phyloP scores from a whole-genome alignment of 2,888 invertebrate species.

The Stratiomys singularior region DNA sequence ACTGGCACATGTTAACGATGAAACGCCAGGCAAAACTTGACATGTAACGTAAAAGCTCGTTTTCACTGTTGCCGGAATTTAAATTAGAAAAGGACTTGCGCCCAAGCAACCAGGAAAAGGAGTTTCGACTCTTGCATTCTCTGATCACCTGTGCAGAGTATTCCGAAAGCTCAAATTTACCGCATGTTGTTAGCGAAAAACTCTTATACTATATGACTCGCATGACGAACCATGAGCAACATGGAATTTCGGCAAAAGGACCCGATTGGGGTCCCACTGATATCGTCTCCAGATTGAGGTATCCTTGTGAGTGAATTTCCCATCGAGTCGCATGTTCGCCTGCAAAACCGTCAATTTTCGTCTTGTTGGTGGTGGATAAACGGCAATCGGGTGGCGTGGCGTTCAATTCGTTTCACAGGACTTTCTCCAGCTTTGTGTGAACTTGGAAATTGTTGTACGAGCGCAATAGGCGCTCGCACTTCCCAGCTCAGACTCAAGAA shows the following conservation, averaged over 20 bases:
- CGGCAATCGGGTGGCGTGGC: conserved; percentile 28
- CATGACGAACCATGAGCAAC: not conserved
- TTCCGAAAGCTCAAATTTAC: not conserved
- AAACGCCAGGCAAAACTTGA: conserved; percentile 5
- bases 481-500: conserved; percentile 22
- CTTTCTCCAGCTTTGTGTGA: conserved; percentile 40
- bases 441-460: not conserved
- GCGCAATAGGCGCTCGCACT: conserved; percentile 9
- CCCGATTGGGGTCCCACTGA: not conserved
- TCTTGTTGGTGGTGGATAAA: conserved; percentile 8
- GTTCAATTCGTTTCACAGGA: conserved; percentile 49
- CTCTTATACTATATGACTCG: conserved; percentile 15
- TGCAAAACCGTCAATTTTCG: conserved; percentile 51
- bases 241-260: not conserved
- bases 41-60: conserved; percentile 27
- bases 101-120: too few relatives aligned
- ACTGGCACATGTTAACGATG: conserved; percentile 18
- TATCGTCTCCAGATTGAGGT: not conserved
- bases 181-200: not conserved
- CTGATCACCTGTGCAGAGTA: not conserved
- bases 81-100: conserved; percentile 15
- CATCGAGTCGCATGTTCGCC: conserved; percentile 48
- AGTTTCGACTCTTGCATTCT: not conserved
- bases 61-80: not conserved
- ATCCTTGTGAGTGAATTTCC: conserved; percentile 29